Evolutionary conservation across 1,140 invertebrate species (phyloP), one percentile per base, ranked within the genome.

Genomic region (Onthophagus taurus): DNA sequence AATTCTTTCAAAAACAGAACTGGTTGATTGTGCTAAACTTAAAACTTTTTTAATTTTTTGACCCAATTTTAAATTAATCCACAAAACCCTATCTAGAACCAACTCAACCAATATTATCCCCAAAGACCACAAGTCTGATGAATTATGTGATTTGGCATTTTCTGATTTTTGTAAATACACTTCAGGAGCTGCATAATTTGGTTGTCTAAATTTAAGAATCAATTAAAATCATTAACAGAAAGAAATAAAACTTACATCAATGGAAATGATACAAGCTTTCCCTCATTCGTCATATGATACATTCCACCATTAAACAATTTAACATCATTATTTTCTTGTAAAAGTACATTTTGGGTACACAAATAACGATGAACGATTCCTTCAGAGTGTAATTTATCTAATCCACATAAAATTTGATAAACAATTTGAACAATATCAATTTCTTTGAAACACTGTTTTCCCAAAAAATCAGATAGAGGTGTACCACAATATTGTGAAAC

Each of bases 271-370:
- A 97, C 89, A 64, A 85, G 78, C 52, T 75, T 76, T 33, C 88
- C 89, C 59, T 70, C 69, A 56, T 83, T 80, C 14, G 91, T 95
- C 81, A 96, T 93, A 59, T 89, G 81, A 69, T 85, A 91, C 38
- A 95, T 65, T 7, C 92, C 94, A 74, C 89, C 96, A 66, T 94
- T 92, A 53, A 88, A 89, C 19, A 97, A 59, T 61, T 95, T 91
- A 0, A 90, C 78, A 57, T 78, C 72, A 23, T 76, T 75, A 53
- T 76, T 66, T 26, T 68, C 69, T 60, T 85, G 80, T 11, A 94
- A 62, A 7, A 93, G 67, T 52, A 97, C 85, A 67, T 91, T 92
- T 48, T 88, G 81, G 42, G 83, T 78, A 48, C 78, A 79, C 14
- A 97, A 65, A 66, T 84, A 85, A 50, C 87, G 76, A 59, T 88